Percentiles rank a stretch among this genome's conserved stretches.
Evolutionary conservation across 2,888 invertebrate species (phyloP).

Genomic region (Leptothorax acervorum): DNA sequence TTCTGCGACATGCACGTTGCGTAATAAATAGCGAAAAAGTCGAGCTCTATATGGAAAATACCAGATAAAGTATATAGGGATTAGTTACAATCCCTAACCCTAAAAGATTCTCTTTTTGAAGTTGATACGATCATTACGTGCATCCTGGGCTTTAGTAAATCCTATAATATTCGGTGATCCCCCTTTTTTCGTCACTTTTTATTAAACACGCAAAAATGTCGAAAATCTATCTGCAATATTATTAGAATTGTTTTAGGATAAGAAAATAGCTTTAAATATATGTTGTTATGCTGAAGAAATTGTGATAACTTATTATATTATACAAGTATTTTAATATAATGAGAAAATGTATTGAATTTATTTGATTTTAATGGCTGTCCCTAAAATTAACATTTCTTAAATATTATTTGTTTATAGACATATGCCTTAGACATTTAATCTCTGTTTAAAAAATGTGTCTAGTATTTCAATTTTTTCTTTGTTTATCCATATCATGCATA

Average conservation of each 20-base stretch:
- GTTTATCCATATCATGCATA: not conserved
- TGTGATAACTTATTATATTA: not conserved
- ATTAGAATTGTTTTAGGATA: not conserved
- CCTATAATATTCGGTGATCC: not conserved
- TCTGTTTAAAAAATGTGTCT: not conserved
- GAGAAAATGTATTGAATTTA: not conserved
- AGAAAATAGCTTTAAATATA: not conserved
- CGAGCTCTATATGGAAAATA: not conserved
- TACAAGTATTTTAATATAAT: not conserved
- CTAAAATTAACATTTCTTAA: not conserved
- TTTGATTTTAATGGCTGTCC: not conserved
- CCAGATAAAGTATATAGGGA: constrained; percentile 3
- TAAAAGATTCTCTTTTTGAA: constrained; percentile 19
- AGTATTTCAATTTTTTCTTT: not conserved
- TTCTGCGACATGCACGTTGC: not conserved
- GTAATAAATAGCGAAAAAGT: not conserved
- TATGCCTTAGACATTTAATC: not conserved
- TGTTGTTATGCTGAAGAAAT: not conserved
- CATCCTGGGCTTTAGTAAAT: constrained; percentile 7
- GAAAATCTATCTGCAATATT: not conserved
- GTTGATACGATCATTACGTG: constrained; percentile 6
- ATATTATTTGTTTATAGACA: not conserved
- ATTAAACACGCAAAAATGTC: not conserved
- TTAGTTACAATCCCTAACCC: constrained; percentile 6
- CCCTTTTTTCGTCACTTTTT: not conserved